Evolutionary conservation across 2,797 vertebrate species (phyloP).

Genomic region (Syngnathus rostellatus): DNA sequence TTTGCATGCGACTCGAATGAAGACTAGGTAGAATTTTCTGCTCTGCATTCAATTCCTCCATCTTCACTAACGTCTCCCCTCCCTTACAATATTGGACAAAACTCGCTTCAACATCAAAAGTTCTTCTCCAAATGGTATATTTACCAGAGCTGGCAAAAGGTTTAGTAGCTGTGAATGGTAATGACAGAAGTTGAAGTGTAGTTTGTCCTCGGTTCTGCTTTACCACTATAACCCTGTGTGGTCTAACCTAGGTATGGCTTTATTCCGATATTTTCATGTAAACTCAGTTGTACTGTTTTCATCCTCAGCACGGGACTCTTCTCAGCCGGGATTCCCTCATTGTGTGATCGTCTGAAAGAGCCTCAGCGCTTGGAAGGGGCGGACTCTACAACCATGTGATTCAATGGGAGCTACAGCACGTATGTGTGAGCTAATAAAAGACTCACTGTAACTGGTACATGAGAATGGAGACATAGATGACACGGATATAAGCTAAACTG

Average conservation of each 20-base stretch:
- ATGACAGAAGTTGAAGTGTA: conserved; percentile 16
- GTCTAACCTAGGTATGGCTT: conserved; percentile 17
- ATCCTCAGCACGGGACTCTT: conserved; percentile 56
- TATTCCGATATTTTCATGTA: background rate
- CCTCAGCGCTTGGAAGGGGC: background rate
- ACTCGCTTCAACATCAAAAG: conserved; percentile 20
- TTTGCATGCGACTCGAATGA: conserved; percentile 63
- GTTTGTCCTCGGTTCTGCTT: conserved; percentile 47
- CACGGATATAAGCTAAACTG: conserved; percentile 6
- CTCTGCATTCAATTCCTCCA: conserved; percentile 36
- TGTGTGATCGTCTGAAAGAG: conserved; percentile 48
- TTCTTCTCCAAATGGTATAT: background rate
- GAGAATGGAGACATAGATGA: conserved; percentile 20
- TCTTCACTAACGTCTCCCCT: conserved; percentile 33
- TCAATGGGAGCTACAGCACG: background rate
- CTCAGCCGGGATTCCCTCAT: conserved; percentile 71
- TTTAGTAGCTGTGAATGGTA: background rate
- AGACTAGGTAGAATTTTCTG: conserved; percentile 62
- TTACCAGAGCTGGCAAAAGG: background rate
- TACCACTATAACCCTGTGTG: conserved; percentile 36
- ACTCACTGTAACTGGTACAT: background rate
- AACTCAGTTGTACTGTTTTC: conserved; percentile 5
- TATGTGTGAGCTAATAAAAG: conserved; percentile 6
- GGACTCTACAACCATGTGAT: background rate
- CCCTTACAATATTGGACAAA: conserved; percentile 47